Conservation (phyloP, 2,888 invertebrate species). For the Proisotoma minuta region DNA sequence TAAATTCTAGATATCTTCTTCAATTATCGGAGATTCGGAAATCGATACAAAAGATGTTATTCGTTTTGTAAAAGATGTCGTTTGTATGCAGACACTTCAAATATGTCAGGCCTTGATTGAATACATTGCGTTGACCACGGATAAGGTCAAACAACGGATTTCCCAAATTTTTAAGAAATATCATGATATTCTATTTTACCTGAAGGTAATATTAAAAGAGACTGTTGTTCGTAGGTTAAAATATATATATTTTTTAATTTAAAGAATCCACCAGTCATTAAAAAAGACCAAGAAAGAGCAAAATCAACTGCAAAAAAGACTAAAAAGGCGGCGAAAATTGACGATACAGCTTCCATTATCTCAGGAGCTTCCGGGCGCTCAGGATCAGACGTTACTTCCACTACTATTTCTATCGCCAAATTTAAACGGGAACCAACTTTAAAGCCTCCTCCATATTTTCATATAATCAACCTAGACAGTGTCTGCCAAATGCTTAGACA, state of each 20-base stretch:
- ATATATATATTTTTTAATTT: too few relatives aligned
- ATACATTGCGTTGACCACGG: slow-evolving; percentile 15
- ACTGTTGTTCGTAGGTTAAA: not conserved
- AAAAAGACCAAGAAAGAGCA: slow-evolving; percentile 25
- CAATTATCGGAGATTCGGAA: not conserved
- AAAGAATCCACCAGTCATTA: not conserved
- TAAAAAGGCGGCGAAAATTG: slow-evolving; percentile 8
- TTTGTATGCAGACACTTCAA: slow-evolving; percentile 32
- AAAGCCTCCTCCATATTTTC: not conserved
- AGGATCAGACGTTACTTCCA: not conserved
- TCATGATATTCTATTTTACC: not conserved
- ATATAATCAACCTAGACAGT: slow-evolving; percentile 36
- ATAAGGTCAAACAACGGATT: not conserved
- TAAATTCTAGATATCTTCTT: slow-evolving; percentile 10
- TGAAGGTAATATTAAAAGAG: slow-evolving; percentile 18
- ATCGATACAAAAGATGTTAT: slow-evolving; percentile 23
- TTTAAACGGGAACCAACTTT: not conserved
- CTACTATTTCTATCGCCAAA: not conserved
- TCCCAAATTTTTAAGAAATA: slow-evolving; percentile 22
- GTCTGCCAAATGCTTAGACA: slow-evolving; percentile 19
- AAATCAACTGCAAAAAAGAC: slow-evolving; percentile 15
- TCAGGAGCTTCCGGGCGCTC: slow-evolving; percentile 13
- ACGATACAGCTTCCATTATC: slow-evolving; percentile 13
- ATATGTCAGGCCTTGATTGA: slow-evolving; percentile 39
- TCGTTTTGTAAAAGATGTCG: slow-evolving; percentile 19